Evolutionary conservation across 2,797 vertebrate genomes (phyloP).

Genomic region (Hybognathus amarus): DNA sequence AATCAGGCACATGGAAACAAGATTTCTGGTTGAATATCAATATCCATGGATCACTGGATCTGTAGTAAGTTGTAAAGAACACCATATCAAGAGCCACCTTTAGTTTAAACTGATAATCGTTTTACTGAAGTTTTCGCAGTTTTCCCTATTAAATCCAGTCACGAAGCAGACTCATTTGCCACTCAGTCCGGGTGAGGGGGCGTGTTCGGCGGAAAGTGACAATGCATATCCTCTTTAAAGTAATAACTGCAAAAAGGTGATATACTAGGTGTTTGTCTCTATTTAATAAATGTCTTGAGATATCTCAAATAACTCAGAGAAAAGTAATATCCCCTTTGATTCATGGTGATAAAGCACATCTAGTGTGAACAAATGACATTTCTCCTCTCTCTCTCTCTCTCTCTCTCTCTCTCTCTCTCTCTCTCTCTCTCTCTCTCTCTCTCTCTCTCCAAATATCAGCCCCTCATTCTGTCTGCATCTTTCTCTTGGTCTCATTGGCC

Average conservation of each 20-base stretch:
- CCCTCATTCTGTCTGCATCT: slow-evolving; percentile 16
- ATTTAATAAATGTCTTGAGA: slow-evolving; percentile 45
- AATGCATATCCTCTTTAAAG: slow-evolving; percentile 4
- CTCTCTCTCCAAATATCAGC: not conserved
- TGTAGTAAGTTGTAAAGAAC: too few relatives aligned
- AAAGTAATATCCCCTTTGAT: slow-evolving; percentile 52
- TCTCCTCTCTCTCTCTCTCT: not conserved
- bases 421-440: too few relatives aligned
- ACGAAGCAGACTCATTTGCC: too few relatives aligned
- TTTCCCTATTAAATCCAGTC: too few relatives aligned
- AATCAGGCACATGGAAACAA: too few relatives aligned
- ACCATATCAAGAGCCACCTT: too few relatives aligned
- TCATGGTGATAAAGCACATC: slow-evolving; percentile 42
- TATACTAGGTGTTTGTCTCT: slow-evolving; percentile 31
- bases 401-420: slow-evolving; percentile 18
- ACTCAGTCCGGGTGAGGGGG: too few relatives aligned
- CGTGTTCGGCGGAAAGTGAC: too few relatives aligned
- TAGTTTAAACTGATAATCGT: too few relatives aligned
- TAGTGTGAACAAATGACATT: slow-evolving; percentile 17
- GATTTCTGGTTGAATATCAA: too few relatives aligned
- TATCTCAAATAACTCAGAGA: slow-evolving; percentile 52
- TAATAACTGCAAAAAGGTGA: slow-evolving; percentile 20
- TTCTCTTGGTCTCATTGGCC: slow-evolving; percentile 12
- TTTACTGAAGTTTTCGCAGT: too few relatives aligned
- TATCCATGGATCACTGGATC: too few relatives aligned